These are phyloP conservation scores for Probaryconus sp. DNA, from an alignment of 1,140 invertebrate species.

Conservation along the genomic window DNA sequence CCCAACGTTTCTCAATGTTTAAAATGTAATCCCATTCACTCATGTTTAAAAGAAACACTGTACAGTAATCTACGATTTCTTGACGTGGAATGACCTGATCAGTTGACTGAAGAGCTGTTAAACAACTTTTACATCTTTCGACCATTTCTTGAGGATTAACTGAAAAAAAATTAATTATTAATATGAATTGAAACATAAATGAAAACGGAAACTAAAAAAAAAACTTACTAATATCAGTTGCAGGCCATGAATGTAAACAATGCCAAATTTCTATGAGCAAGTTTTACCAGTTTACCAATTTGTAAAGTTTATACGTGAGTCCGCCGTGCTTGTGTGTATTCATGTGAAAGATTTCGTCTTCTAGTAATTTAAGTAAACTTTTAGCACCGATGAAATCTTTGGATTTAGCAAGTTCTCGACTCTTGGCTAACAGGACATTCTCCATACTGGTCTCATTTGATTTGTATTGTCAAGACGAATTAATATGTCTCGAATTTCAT, in stretches of 20 bases:
- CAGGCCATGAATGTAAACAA: conserved; percentile 81
- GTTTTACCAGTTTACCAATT: conserved; percentile 90
- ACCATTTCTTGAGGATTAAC: conserved; percentile 74
- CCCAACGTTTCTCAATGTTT: conserved; percentile 80
- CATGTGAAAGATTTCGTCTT: conserved; percentile 81
- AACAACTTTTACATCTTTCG: conserved; percentile 76
- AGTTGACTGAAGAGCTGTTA: conserved; percentile 79
- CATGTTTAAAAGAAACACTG: conserved; percentile 87
- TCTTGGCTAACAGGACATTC: conserved; percentile 90
- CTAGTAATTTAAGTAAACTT: conserved; percentile 83
- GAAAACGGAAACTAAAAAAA: conserved; percentile 7
- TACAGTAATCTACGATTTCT: conserved; percentile 88
- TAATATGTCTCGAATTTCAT: conserved; percentile 84
- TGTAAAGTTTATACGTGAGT: conserved; percentile 82
- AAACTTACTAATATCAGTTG: conserved; percentile 71
- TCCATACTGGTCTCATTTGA: conserved; percentile 82
- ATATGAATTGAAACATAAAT: conserved; percentile 81
- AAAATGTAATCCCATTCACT: conserved; percentile 87
- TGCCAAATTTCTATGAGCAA: conserved; percentile 86
- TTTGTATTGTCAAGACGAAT: conserved; percentile 82
- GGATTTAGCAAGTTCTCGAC: conserved; percentile 83
- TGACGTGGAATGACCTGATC: conserved; percentile 81
- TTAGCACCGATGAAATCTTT: conserved; percentile 86
- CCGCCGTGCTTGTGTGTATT: conserved; percentile 72
- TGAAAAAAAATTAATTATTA: conserved; percentile 58